phyloP scores from a whole-genome alignment of 2,797 vertebrate species.

The Benthosema pterotum region DNA sequence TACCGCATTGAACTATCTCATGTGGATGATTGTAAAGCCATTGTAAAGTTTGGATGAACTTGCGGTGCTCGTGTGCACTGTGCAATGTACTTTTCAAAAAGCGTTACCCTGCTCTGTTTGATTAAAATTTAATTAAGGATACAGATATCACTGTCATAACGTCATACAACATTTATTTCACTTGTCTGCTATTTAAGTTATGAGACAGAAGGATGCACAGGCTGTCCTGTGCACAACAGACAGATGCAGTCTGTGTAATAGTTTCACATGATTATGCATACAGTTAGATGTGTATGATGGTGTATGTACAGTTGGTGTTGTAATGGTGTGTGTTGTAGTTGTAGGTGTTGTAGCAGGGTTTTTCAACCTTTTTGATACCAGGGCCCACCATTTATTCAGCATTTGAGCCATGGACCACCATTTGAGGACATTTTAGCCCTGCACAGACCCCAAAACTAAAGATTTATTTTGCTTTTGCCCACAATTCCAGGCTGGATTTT shows the following conservation, averaged over 20 bases:
- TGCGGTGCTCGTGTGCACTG: neutral
- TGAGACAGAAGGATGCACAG: constrained; percentile 17
- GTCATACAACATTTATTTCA: constrained; percentile 50
- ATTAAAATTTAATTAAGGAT: constrained; percentile 53
- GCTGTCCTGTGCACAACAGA: constrained; percentile 6
- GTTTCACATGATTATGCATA: no score
- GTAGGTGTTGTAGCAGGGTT: no score
- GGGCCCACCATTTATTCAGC: no score
- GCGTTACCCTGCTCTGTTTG: constrained; percentile 44
- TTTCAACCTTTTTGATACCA: no score
- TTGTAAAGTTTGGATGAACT: neutral
- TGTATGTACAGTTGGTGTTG: neutral
- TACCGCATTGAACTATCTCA: no score
- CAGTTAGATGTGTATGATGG: constrained; percentile 17
- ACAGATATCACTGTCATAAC: constrained; percentile 28
- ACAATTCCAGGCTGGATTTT: no score
- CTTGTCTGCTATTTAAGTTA: constrained; percentile 17
- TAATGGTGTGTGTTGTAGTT: no score
- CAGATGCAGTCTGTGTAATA: constrained; percentile 20
- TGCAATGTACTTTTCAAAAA: constrained; percentile 17
- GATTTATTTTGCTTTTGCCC: no score
- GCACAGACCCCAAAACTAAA: no score
- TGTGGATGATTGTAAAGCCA: constrained; percentile 7
- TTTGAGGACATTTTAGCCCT: no score
- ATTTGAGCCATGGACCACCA: no score